Evolutionary conservation across 2,797 vertebrate species (phyloP), one percentile per base, ranked within the genome.

Genomic region (Monodelphis domestica): DNA sequence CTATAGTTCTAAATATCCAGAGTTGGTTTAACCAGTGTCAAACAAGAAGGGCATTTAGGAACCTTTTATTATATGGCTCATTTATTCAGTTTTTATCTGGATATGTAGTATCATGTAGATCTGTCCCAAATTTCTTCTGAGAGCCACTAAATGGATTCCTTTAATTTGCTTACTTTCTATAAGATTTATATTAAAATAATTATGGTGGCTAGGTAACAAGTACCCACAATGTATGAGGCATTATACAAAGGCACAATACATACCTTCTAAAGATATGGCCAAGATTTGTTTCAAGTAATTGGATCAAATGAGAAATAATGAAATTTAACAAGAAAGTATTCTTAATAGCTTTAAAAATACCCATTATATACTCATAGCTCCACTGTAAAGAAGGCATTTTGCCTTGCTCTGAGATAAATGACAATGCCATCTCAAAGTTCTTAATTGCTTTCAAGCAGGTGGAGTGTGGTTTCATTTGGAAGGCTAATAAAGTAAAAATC

Each of bases 131-230:
- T 84, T 70, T 93, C 91, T 93, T 95, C 29, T 28, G 17, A 93
- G 52, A 87, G 55, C 88, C 87, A 63, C 78, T 53, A 30, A 0
- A 57, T 30, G 28, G 6, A 59, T 91, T 88, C n/a, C 53, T 28
- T 95, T 52, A 15, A 17, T 54, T 84, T 95, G 90, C 53, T n/a
- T 9, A 53, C 30, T 63, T 90, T 88, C 53, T 15, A 57, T 70
- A 95, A 96, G 90, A 90, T 29, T 87, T 33, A 63, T 89, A 87
- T 30, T 89, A 54, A 90, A 93, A 59, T 59, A 51, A 0, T 4
- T 17, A 88, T 21, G 94, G 93, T 78, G 95, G 94, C 51, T 87
- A 90, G 94, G 94, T 91, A 94, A 29, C 29, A 89, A 93, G 53
- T 93, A 95, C 53, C 94, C 84, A 30, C 0, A 57, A 29, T 33